phyloP scores from a whole-genome alignment of 1,140 invertebrate species.

The Agraylea sexmaculata region DNA sequence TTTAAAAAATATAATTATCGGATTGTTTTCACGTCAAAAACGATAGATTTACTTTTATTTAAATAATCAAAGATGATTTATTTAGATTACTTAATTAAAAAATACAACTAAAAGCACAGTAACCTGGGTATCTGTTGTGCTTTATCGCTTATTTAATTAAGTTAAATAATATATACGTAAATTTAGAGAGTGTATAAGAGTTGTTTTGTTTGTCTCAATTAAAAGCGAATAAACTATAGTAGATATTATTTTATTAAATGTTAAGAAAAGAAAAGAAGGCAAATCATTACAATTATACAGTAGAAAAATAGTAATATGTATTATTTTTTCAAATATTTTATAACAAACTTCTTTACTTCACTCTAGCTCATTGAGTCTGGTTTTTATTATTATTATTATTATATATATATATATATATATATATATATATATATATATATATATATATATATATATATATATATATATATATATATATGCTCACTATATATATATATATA shows the following conservation, averaged over 20 bases:
- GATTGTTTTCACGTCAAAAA: conserved; percentile 5
- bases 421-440: too few species aligned
- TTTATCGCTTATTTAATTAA: conserved; percentile 2
- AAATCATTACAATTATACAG: too few species aligned
- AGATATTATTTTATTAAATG: neutral
- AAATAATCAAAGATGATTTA: neutral
- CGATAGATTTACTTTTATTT: conserved; percentile 8
- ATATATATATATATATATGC: too few species aligned
- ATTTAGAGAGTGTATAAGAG: conserved; percentile 5
- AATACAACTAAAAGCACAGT: conserved; percentile 5
- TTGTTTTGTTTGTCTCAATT: too few species aligned
- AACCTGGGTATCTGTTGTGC: conserved; percentile 7
- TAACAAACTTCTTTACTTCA: too few species aligned
- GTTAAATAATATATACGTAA: conserved; percentile 1
- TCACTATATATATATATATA: too few species aligned
- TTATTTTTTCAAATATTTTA: too few species aligned
- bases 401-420: too few species aligned
- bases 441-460: too few species aligned
- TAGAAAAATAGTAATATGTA: too few species aligned
- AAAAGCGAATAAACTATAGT: conserved; percentile 5
- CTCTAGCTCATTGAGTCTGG: too few species aligned
- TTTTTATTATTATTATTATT: too few species aligned
- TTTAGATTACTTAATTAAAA: neutral
- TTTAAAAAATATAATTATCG: conserved; percentile 4
- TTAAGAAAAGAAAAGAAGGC: conserved; percentile 1